Evolutionary conservation across 2,888 invertebrate genomes (phyloP), one percentile per base, ranked within the genome.

Genomic region (Lymantria monacha): DNA sequence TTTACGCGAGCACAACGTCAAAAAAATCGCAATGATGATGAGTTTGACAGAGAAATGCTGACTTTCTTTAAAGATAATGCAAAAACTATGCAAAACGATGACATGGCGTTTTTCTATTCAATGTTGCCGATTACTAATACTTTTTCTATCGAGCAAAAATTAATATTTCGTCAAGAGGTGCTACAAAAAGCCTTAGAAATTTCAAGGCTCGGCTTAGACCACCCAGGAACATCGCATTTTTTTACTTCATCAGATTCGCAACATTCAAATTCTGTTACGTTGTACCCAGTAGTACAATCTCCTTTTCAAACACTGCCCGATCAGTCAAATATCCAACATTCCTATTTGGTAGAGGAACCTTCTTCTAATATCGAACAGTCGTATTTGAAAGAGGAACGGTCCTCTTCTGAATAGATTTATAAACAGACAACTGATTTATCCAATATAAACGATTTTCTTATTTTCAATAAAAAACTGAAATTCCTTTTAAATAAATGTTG

Each of bases 121-220:
- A 54, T 57, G 44, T 46, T 57, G 54, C 52, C 59, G 50, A 55
- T 53, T 52, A 57, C 52, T 48, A 51, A 59, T 53, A 59, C 51
- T 51, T 60, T 60, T 57, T 47, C 54, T 50, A 48, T 45, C 40
- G 54, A 59, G 52, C 55, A 58, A 55, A 58, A 55, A 58, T 3
- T 57, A 53, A 49, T 61, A 52, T 58, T 58, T 54, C 51, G 54
- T 50, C 50, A 57, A 51, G 52, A 59, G 57, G 42, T 61, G 53
- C 53, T 58, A 46, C 58, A 61, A 58, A 55, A 61, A 61, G 56
- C 52, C 50, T 56, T 61, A 50, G 61, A 58, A 61, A 61, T 61
- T 58, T 37, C 37, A 37, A 10, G n/a, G 3, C 8, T 3, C n/a
- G 11, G 37, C 10, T 37, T 11, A 9, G 5, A 30, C 30, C 37